Evolutionary conservation across 2,113 vertebrate genomes (phyloP).

Genomic region (Holacanthus passer): DNA sequence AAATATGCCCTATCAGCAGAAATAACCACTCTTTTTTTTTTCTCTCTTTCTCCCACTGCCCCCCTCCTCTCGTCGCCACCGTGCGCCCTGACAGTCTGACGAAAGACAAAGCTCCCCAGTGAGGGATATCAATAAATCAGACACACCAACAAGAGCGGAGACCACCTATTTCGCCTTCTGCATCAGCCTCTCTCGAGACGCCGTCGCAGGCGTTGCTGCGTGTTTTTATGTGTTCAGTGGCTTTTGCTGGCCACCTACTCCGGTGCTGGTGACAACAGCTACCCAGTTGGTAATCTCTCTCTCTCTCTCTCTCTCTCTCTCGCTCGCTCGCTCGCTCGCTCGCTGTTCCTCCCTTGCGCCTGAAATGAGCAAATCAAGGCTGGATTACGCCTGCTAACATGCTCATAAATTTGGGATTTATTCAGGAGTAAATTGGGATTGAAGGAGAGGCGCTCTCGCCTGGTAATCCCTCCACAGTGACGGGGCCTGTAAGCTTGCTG

Average conservation of each 20-base stretch:
- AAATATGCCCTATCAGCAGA: constrained; percentile 84
- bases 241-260: constrained; percentile 72
- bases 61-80: constrained; percentile 49
- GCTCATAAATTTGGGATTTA: constrained; percentile 86
- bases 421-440: constrained; percentile 92
- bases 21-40: constrained; percentile 64
- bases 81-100: constrained; percentile 66
- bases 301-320: too few species aligned
- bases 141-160: constrained; percentile 65
- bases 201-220: constrained; percentile 19
- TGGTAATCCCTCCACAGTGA: constrained; percentile 89
- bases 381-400: constrained; percentile 86
- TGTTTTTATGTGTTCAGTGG: constrained; percentile 60
- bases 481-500: constrained; percentile 84
- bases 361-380: constrained; percentile 83
- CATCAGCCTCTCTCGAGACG: constrained; percentile 43
- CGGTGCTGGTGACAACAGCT: constrained; percentile 77
- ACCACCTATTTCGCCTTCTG: constrained; percentile 77
- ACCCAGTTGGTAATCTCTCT: constrained; percentile 83
- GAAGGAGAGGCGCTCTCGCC: constrained; percentile 86
- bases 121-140: constrained; percentile 83
- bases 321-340: too few species aligned
- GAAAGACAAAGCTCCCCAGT: constrained; percentile 79
- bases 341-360: constrained; percentile 41
- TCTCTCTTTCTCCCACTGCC: constrained; percentile 16